Conservation (phyloP, 2,797 vertebrate species). For the Fistularia commersonii region DNA sequence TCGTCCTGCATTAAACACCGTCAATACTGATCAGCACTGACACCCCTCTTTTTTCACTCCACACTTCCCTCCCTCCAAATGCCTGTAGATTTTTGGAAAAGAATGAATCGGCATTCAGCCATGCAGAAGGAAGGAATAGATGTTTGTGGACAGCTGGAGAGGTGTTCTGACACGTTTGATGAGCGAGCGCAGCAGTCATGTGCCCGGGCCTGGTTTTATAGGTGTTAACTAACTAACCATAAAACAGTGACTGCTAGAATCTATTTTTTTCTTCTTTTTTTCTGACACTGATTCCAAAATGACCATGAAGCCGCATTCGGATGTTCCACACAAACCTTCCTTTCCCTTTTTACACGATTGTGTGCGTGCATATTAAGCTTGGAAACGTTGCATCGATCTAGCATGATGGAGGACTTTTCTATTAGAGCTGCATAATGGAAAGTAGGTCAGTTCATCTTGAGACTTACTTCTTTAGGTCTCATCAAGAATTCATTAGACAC, state of each 20-base stretch:
- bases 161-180: constrained; percentile 31
- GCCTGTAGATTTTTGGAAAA: constrained; percentile 22
- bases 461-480: constrained; percentile 1
- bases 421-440: background rate
- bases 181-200: constrained; percentile 40
- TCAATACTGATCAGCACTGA: constrained; percentile 66
- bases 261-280: constrained; percentile 29
- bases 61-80: constrained; percentile 8
- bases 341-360: background rate
- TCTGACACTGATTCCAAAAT: constrained; percentile 18
- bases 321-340: constrained; percentile 7
- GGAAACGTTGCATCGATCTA: background rate
- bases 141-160: background rate
- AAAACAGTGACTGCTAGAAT: constrained; percentile 34
- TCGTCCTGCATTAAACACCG: constrained; percentile 58
- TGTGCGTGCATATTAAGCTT: background rate
- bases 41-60: constrained; percentile 36
- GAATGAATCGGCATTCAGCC: constrained; percentile 30
- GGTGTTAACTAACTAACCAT: constrained; percentile 51
- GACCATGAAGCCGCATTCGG: constrained; percentile 10
- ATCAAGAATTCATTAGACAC: constrained; percentile 5
- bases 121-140: constrained; percentile 31
- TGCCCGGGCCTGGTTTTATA: constrained; percentile 41
- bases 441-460: background rate
- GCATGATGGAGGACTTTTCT: background rate